Evolutionary conservation across 2,888 invertebrate genomes (phyloP).

Genomic region (Scaptomyza caliginosa): DNA sequence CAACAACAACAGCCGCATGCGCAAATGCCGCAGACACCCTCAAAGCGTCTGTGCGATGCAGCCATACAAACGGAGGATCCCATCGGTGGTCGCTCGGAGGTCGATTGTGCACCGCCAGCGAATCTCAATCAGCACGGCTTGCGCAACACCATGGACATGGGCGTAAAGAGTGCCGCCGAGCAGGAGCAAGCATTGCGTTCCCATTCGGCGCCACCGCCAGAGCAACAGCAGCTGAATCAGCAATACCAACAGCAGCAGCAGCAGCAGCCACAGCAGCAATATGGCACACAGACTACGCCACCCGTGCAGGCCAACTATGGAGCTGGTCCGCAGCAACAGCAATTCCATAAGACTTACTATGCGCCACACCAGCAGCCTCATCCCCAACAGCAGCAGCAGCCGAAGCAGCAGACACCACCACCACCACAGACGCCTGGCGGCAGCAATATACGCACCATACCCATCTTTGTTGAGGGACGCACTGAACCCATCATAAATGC

Average conservation of each 20-base stretch:
- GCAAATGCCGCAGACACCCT: constrained; percentile 70
- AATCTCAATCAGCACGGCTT: constrained; percentile 88
- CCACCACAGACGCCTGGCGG: constrained; percentile 81
- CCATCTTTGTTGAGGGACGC: constrained; percentile 94
- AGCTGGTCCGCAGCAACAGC: constrained; percentile 41
- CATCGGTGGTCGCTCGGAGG: constrained; percentile 63
- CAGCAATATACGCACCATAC: constrained; percentile 89
- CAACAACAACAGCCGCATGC: constrained; percentile 44
- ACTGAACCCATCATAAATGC: constrained; percentile 90
- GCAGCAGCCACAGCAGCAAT: constrained; percentile 64
- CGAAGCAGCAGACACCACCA: constrained; percentile 78
- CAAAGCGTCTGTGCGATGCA: constrained; percentile 83
- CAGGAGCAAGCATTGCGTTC: constrained; percentile 88
- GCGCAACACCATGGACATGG: constrained; percentile 92
- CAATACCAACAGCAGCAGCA: constrained; percentile 65
- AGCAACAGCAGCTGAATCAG: constrained; percentile 79
- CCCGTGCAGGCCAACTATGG: constrained; percentile 68
- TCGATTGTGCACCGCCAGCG: constrained; percentile 70
- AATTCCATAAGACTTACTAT: constrained; percentile 56
- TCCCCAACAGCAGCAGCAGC: constrained; percentile 43
- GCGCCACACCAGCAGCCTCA: constrained; percentile 68
- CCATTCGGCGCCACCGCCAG: constrained; percentile 90
- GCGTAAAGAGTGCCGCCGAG: constrained; percentile 87
- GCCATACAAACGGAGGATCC: constrained; percentile 84
- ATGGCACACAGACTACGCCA: constrained; percentile 81